Evolutionary conservation across 2,113 vertebrate species (phyloP).

Genomic region (Lamprotornis superbus): DNA sequence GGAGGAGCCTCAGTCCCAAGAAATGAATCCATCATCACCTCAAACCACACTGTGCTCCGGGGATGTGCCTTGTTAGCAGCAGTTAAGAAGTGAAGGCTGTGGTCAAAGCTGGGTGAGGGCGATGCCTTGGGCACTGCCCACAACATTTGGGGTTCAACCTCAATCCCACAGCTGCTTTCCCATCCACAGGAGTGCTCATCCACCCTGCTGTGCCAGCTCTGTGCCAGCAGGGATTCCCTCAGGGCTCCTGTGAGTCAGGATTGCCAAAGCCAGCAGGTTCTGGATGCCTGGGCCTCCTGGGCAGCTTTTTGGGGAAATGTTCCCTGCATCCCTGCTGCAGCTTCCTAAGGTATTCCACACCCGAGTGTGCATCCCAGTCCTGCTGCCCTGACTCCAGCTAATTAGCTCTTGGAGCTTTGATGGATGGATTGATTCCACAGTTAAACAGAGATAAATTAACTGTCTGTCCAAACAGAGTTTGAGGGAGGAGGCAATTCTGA

Average conservation of each 20-base stretch:
- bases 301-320: not conserved
- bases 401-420: conserved; percentile 64
- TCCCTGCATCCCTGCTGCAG: not conserved
- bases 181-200: not conserved
- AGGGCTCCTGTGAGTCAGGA: rapidly evolving
- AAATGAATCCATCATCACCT: not conserved
- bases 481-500: conserved; percentile 63
- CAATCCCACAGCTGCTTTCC: not conserved
- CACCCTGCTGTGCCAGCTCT: rapidly evolving
- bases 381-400: conserved; percentile 37
- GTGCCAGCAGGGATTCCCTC: not conserved
- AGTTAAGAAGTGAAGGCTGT: rapidly evolving
- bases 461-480: conserved; percentile 56
- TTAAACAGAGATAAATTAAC: conserved; percentile 74
- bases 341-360: not conserved
- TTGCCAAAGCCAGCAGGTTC: not conserved
- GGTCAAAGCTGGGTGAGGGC: rapidly evolving
- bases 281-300: not conserved
- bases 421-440: conserved; percentile 66
- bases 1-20: not conserved
- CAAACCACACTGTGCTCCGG: rapidly evolving
- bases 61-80: rapidly evolving
- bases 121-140: rapidly evolving
- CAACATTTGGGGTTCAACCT: not conserved
- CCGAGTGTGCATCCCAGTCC: not conserved